Evolutionary conservation across 2,888 invertebrate species (phyloP).

Genomic region (Pammene fasciana): DNA sequence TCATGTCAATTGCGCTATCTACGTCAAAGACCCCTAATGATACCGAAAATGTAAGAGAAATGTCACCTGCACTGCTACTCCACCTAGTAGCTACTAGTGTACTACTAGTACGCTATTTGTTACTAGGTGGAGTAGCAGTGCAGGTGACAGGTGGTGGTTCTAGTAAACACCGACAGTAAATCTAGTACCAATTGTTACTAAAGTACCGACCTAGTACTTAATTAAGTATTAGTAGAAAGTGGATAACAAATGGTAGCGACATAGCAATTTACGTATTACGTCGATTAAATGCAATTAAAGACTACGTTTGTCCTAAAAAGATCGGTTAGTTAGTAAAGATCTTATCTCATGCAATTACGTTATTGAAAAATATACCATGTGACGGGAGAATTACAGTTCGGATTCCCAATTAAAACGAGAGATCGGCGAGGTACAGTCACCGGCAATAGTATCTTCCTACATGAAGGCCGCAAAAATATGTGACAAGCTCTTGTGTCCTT

Average conservation of each 20-base stretch:
- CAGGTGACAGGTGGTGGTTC: no score
- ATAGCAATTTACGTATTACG: conserved; percentile 51
- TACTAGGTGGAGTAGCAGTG: no score
- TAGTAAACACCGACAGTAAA: neutral
- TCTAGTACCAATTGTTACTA: conserved; percentile 22
- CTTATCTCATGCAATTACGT: neutral
- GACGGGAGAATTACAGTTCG: neutral
- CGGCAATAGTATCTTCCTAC: no score
- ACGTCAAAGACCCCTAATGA: no score
- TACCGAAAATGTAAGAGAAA: no score
- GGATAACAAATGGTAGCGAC: conserved; percentile 49
- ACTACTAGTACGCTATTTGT: no score
- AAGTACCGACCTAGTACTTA: conserved; percentile 18
- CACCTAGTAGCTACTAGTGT: no score
- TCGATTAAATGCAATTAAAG: conserved; percentile 53
- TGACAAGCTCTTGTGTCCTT: no score
- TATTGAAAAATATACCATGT: neutral
- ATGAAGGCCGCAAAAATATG: no score
- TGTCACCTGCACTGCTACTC: no score
- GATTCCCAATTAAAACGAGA: no score
- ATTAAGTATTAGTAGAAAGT: conserved; percentile 46
- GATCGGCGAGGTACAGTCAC: neutral
- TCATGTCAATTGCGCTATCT: no score
- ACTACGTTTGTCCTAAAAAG: conserved; percentile 44
- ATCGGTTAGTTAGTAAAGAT: conserved; percentile 22